A percentile compares a stretch with the other conserved stretches of the same genome.
Evolutionary conservation across 2,888 invertebrate species (phyloP).

Genomic region (Sphaeridia pumilis): DNA sequence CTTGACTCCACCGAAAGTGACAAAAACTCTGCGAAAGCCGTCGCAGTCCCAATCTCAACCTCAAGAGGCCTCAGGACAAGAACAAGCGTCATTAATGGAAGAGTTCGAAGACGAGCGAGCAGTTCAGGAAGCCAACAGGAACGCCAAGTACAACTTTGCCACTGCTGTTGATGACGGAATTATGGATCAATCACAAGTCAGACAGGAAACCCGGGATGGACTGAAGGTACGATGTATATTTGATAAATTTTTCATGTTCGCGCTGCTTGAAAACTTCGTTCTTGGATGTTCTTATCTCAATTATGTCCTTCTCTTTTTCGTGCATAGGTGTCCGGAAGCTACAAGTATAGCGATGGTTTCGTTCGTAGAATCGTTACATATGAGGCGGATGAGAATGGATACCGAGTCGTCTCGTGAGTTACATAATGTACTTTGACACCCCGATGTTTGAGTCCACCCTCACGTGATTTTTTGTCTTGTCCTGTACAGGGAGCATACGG

Average conservation of each 20-base stretch:
- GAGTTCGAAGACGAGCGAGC: constrained; percentile 17
- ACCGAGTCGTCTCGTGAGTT: constrained; percentile 47
- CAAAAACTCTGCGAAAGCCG: not conserved
- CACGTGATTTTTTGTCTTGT: not conserved
- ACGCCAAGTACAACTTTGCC: constrained; percentile 43
- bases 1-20: not conserved
- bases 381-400: constrained; percentile 51
- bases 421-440: not conserved
- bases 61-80: not conserved
- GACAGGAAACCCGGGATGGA: constrained; percentile 43
- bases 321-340: constrained; percentile 41
- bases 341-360: constrained; percentile 52
- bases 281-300: no score
- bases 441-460: not conserved
- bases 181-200: constrained; percentile 39
- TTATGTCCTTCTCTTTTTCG: no score
- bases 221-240: constrained; percentile 35
- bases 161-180: constrained; percentile 44
- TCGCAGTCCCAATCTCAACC: not conserved
- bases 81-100: not conserved
- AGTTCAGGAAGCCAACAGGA: constrained; percentile 34
- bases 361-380: constrained; percentile 45
- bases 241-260: no score
- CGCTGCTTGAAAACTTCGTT: not conserved
- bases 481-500: constrained; percentile 41